phyloP scores from a whole-genome alignment of 2,113 vertebrate genomes.

The Clarias batrachus region DNA sequence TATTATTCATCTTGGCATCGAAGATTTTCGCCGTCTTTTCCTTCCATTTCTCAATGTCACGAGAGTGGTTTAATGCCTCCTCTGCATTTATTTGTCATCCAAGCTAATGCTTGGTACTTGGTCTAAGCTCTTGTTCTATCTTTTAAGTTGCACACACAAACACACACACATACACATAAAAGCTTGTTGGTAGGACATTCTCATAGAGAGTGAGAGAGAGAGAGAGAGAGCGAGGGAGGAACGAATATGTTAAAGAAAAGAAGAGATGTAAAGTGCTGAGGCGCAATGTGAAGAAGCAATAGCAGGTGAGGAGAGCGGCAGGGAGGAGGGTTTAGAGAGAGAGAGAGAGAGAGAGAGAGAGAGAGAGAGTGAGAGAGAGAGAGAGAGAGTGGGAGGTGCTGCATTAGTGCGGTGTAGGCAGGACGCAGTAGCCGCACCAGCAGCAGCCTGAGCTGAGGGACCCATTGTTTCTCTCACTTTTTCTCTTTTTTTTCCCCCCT shows the following conservation, averaged over 20 bases:
- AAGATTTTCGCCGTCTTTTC: not conserved
- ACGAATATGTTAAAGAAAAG: no score
- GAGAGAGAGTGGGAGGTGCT: slow-evolving; percentile 55
- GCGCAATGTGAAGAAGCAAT: slow-evolving; percentile 7
- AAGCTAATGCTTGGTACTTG: slow-evolving; percentile 25
- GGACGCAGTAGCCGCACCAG: slow-evolving; percentile 59
- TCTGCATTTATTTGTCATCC: slow-evolving; percentile 36
- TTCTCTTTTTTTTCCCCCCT: slow-evolving; percentile 42
- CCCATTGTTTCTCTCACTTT: slow-evolving; percentile 75
- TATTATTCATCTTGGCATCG: slow-evolving; percentile 33
- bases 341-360: slow-evolving; percentile 25
- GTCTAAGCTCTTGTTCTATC: not conserved
- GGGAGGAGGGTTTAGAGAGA: not conserved
- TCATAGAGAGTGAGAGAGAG: slow-evolving; percentile 1
- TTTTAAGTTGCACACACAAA: slow-evolving; percentile 10
- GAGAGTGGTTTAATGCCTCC: not conserved
- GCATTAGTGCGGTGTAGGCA: slow-evolving; percentile 67
- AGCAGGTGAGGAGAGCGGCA: slow-evolving; percentile 10
- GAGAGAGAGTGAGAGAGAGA: slow-evolving; percentile 55
- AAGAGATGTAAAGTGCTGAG: slow-evolving; percentile 9
- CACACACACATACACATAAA: not conserved
- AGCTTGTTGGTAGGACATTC: slow-evolving; percentile 22
- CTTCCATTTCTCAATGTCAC: not conserved
- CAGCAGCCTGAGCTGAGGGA: slow-evolving; percentile 64
- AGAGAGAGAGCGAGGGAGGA: not conserved